Evolutionary conservation across 2,888 invertebrate genomes (phyloP).

Genomic region (Dryobota labecula): DNA sequence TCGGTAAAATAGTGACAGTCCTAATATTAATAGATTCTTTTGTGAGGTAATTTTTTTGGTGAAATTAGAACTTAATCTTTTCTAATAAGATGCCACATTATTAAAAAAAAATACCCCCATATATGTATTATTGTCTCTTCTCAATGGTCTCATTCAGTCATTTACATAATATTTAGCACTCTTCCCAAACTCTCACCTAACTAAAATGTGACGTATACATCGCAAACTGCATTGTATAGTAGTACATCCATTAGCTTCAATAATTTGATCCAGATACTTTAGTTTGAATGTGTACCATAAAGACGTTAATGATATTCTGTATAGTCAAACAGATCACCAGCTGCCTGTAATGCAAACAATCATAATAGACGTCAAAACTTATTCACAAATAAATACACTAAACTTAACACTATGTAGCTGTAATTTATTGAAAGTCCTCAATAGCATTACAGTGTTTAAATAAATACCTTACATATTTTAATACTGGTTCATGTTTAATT

Average conservation of each 20-base stretch:
- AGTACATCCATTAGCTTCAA: constrained; percentile 76
- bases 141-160: constrained; percentile 69
- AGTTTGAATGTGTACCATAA: constrained; percentile 79
- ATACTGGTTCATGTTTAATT: constrained; percentile 4
- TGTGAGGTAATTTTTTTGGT: constrained; percentile 25
- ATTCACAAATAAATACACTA: constrained; percentile 42
- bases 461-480: constrained; percentile 24
- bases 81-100: constrained; percentile 18
- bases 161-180: constrained; percentile 57
- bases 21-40: constrained; percentile 36
- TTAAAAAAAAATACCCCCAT: constrained; percentile 36
- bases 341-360: constrained; percentile 90
- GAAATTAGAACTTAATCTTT: constrained; percentile 29
- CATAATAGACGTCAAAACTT: constrained; percentile 68
- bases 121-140: constrained; percentile 63
- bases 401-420: constrained; percentile 38
- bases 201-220: constrained; percentile 61
- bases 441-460: constrained; percentile 1
- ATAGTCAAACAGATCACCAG: constrained; percentile 88
- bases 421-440: constrained; percentile 13
- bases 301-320: constrained; percentile 82
- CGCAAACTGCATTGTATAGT: constrained; percentile 64
- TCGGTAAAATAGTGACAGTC: constrained; percentile 29
- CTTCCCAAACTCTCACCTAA: constrained; percentile 64
- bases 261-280: constrained; percentile 81